Evolutionary conservation across 2,797 vertebrate genomes (phyloP).

Genomic region (Artibeus lituratus): DNA sequence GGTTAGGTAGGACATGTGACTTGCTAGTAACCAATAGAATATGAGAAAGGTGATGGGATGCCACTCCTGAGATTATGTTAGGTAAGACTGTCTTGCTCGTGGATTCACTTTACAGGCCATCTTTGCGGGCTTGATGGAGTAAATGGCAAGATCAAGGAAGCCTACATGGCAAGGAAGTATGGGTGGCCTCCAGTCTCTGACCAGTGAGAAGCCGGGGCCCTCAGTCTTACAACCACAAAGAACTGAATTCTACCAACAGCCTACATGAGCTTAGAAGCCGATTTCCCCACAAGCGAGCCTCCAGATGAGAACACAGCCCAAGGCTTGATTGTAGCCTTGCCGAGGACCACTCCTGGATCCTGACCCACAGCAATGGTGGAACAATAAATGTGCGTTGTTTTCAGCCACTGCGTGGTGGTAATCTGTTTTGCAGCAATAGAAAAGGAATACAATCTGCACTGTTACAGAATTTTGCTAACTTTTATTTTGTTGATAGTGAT

Average conservation of each 20-base stretch:
- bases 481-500: conserved; percentile 7
- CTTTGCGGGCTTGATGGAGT: background rate
- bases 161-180: background rate
- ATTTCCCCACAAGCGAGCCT: background rate
- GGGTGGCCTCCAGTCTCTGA: background rate
- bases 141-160: background rate
- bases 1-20: background rate
- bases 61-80: background rate
- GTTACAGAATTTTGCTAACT: background rate
- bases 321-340: background rate
- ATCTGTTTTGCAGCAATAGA: background rate
- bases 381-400: background rate
- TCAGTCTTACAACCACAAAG: background rate
- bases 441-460: background rate
- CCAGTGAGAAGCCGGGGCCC: background rate
- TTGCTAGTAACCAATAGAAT: background rate
- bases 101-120: background rate
- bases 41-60: background rate
- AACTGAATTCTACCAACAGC: background rate
- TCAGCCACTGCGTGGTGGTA: background rate
- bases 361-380: background rate
- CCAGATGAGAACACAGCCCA: background rate
- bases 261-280: background rate
- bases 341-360: background rate
- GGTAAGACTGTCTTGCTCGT: background rate